Base-by-base conservation (phyloP, 2,113 vertebrate species). In the Spheniscus mendiculus region DNA sequence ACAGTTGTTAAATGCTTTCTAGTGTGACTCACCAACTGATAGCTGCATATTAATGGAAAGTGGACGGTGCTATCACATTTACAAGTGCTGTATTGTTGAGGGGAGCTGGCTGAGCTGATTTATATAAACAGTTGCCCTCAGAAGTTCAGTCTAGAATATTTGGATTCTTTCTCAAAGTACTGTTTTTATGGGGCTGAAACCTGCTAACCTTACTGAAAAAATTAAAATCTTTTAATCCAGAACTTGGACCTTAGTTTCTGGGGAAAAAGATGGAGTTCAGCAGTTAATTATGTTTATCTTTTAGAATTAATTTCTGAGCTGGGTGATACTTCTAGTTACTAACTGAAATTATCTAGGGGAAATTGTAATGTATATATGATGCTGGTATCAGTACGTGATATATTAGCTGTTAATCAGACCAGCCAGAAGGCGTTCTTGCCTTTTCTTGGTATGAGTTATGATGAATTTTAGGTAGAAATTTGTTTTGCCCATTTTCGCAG, bases 11-110 rank as follows among this genome's bases (percentile, higher is more conserved):
- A 96, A 84, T 91, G 89, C 86, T 95, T 96, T 94, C 22, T 42
- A 63, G 81, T 29, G 50, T 97, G 96, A 98, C 90, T 98, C 92
- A 95, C 55, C 87, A 95, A 66, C 83, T 96, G 93, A 96, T 93
- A 93, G 86, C 70, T 97, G 89, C 73, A 80, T 94, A 71, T 62
- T 87, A 83, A 93, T 94, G 81, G 88, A 58, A 95, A 96, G 66
- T 93, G 88, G 91, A 96, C 15, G 0, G 38, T 17, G 40, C 90
- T 95, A 84, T 96, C 70, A 2, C 82, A 74, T 84, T 84, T 78
- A 88, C 89, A 96, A 96, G 95, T 79, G 72, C 67, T 82, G 13
- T 61, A 4, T 69, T 94, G 66, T 92, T 93, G 53, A 96, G 76
- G 44, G 44, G 44, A 87, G n/a, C 52, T 62, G 94, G 73, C 52